Evolutionary conservation across 2,797 vertebrate species (phyloP), one percentile per base, ranked within the genome.

Genomic region (Pitangus sulphuratus): DNA sequence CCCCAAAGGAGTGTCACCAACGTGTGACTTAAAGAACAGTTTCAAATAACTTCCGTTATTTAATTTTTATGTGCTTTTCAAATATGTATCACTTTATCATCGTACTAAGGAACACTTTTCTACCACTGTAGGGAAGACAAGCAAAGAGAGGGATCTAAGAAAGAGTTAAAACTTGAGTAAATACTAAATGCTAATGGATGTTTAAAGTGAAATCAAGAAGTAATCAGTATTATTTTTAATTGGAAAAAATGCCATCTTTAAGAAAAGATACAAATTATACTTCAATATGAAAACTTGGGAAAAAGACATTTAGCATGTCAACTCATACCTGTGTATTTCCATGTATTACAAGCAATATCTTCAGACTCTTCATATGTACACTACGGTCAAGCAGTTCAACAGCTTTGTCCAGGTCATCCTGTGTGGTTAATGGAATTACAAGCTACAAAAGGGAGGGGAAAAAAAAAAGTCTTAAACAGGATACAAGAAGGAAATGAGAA

Each of bases 301-400:
- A 56, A 78, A 78, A 81, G 7, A 51, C 28, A 70, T 39, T 57
- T 33, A 54, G 54, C 17, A 35, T 4, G 15, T 35, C n/a, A 56
- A 37, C 20, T 92, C 97, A 69, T 96, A 99, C 99, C 99, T 99
- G 99, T 81, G 98, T 98, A 92, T 97, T 99, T 84, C 98, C 97
- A 91, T 99, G 98, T 72, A 99, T 97, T 89, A 99, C 99, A 95
- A 99, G 98, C 56, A 99, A 65, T 98, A 99, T 99, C 98, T 99
- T 99, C 76, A 99, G 98, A 94, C 99, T 99, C 94, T 99, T 99
- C 99, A 99, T 99, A 97, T 99, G 99, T 97, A 99, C 97, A 42
- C 99, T 99, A 89, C 99, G 98, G 97, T 99, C 99, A 96, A 99
- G 98, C 89, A 99, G 98, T 97, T 99, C 99, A 86, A 99, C 98